A percentile compares a stretch with the other conserved stretches of the same genome.
phyloP scores from a whole-genome alignment of 2,113 vertebrate species.

The Chaetops frenatus region DNA sequence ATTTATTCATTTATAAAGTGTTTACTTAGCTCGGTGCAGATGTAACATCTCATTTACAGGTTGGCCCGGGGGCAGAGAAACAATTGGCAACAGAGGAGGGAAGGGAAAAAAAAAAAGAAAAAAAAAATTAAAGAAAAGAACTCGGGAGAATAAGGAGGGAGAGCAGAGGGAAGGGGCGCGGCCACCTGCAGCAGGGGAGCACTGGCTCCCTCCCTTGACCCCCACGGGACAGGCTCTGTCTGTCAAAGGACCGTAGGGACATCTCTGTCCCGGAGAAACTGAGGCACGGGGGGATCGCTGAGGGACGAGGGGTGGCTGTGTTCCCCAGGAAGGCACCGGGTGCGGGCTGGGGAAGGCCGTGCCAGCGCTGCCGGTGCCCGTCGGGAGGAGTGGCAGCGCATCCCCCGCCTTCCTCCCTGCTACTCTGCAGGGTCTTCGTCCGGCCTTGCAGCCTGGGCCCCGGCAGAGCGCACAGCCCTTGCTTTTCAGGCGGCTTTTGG shows the following conservation, averaged over 20 bases:
- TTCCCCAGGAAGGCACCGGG: too few species aligned
- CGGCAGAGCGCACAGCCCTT: accelerated
- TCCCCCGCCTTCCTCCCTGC: not conserved
- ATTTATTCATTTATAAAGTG: conserved; percentile 79
- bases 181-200: not conserved
- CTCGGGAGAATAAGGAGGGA: not conserved
- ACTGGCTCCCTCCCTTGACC: not conserved
- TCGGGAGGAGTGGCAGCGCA: not conserved
- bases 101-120: accelerated
- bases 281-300: not conserved
- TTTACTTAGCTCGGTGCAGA: conserved; percentile 75
- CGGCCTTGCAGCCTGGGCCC: not conserved
- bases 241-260: not conserved
- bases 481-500: not conserved
- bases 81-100: conserved; percentile 60
- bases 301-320: too few species aligned
- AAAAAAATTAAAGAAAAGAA: not conserved
- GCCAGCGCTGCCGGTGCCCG: not conserved
- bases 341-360: not conserved
- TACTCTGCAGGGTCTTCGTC: accelerated
- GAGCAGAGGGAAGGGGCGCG: not conserved
- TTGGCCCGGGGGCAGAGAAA: conserved; percentile 73
- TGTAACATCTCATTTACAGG: conserved; percentile 82
- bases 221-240: too few species aligned
- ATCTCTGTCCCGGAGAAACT: not conserved